Base-by-base conservation (phyloP, 1,140 invertebrate genomes). In the Mercenaria mercenaria region DNA sequence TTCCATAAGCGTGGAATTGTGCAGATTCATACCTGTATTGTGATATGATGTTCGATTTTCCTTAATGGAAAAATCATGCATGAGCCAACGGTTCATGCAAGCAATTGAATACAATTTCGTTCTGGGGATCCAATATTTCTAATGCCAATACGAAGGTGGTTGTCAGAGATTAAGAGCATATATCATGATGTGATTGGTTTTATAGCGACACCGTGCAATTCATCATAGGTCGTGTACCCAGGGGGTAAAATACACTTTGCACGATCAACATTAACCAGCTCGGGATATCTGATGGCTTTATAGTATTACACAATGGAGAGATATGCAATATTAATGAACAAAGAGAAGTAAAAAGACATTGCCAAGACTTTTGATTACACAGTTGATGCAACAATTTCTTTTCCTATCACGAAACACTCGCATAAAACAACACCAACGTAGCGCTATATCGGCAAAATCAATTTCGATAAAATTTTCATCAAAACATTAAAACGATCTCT, bases 211-310 rank as follows among this genome's bases (percentile, higher is more conserved):
- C 72, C 23, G 29, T 15, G 32, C 29, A 59, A 52, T 52, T 18
- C 50, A 79, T 79, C 47, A 34, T 4, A 50, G 29, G n/a, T 10
- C 29, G 4, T 1, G 76, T 29, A 52, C 50, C 76, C 29, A n/a
- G 50, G 50, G 50, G 76, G 76, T 79, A 79, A 79, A 79, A 79
- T 56, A 56, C n/a, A 79, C 32, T 79, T 52, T 56, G 56, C 23
- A 10, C 11, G 50, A 79, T 39, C 37, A 47, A 76, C 15, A 29
- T 64, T 64, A 29, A 29, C 11, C 37, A 32, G 23, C 61, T 32
- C 61, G 34, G 6, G 29, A 67, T 67, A 67, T 67, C 61, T 67
- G 29, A 67, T 67, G 32, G 29, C n/a, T 67, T 67, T 67, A 67
- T 67, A 2, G n/a, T 67, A 34, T 18, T 10, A 56, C 52, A 56